Percentiles rank a stretch among this genome's conserved stretches.
These are phyloP conservation scores for Ylistrum balloti DNA, from an alignment of 1,140 invertebrate genomes.

Conservation along the genomic window DNA sequence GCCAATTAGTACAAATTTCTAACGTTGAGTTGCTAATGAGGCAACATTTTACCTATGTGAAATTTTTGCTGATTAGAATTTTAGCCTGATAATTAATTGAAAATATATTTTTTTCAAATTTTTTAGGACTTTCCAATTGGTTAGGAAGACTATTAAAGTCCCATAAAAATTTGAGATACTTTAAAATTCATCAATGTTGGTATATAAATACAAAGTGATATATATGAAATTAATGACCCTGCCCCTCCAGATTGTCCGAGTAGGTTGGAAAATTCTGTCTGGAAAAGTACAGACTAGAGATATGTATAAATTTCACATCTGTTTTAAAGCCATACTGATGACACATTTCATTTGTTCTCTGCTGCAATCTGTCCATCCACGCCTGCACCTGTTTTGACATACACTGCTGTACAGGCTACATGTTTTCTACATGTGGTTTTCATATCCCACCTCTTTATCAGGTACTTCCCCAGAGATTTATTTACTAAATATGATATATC, in stretches of 20 bases:
- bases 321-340: not conserved
- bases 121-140: not conserved
- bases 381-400: conserved; percentile 32
- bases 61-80: not conserved
- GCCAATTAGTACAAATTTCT: not conserved
- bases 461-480: not conserved
- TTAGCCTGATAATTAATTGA: not conserved
- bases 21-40: not conserved
- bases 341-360: conserved; percentile 39
- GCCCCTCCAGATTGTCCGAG: not conserved
- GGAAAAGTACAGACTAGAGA: not conserved
- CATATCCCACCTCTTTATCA: not conserved
- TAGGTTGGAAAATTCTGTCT: not conserved
- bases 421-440: not conserved
- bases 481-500: conserved; percentile 21
- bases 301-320: conserved; percentile 36
- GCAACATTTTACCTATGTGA: conserved; percentile 7
- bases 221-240: not conserved
- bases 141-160: conserved; percentile 25
- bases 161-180: conserved; percentile 16
- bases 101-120: not conserved
- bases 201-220: not conserved
- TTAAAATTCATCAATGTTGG: conserved; percentile 40
- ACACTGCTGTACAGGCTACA: not conserved
- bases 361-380: conserved; percentile 31